A percentile compares a stretch with the other conserved stretches of the same genome.
Conservation (phyloP, 2,113 vertebrate genomes). For the Phylloscopus trochilus region DNA sequence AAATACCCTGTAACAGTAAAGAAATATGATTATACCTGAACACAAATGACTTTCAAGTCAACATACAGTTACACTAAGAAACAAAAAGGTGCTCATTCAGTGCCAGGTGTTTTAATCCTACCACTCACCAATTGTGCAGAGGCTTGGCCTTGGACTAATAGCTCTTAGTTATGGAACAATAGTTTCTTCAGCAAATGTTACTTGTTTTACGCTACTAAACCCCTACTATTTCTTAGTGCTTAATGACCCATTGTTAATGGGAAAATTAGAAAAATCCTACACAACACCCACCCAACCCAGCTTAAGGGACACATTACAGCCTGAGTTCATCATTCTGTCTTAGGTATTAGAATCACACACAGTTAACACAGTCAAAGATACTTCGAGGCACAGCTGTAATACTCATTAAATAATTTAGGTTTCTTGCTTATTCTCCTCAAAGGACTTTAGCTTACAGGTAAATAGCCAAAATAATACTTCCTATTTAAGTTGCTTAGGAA, state of each 20-base stretch:
- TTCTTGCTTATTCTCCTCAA: neutral
- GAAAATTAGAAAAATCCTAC: neutral
- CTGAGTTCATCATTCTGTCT: neutral
- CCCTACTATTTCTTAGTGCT: neutral
- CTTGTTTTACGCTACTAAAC: neutral
- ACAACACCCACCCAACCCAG: neutral
- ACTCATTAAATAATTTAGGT: neutral
- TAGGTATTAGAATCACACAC: neutral
- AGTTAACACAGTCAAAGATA: neutral
- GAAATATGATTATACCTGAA: neutral
- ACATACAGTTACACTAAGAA: neutral
- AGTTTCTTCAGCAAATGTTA: neutral
- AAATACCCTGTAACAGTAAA: neutral
- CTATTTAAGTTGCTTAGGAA: neutral
- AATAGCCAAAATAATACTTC: neutral
- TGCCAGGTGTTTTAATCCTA: neutral
- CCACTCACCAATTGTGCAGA: neutral
- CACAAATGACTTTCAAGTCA: neutral
- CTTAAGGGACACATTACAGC: neutral
- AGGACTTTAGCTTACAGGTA: neutral
- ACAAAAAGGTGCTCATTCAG: neutral
- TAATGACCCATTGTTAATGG: neutral
- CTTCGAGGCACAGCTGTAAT: neutral
- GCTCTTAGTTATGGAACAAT: neutral
- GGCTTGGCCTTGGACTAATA: neutral